phyloP scores from a whole-genome alignment of 2,888 invertebrate species.

The Chrysodeixis includens region DNA sequence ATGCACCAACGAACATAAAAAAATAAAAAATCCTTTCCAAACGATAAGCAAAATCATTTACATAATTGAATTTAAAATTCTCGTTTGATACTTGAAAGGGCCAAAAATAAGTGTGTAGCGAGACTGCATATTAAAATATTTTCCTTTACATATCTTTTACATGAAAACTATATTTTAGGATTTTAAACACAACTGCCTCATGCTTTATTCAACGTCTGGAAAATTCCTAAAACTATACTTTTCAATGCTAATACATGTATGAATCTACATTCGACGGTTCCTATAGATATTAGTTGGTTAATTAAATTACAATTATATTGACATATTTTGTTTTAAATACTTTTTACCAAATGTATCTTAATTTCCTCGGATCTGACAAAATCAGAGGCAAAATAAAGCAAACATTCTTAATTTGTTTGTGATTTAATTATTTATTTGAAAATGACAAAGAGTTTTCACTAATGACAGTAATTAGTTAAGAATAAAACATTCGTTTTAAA shows the following conservation, averaged over 20 bases:
- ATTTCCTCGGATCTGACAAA: too few relatives aligned
- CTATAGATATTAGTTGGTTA: too few relatives aligned
- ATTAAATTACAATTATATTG: too few relatives aligned
- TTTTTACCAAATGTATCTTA: too few relatives aligned
- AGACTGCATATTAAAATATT: conserved; percentile 14
- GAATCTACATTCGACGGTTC: conserved; percentile 9
- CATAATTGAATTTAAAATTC: neutral
- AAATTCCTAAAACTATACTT: conserved; percentile 13
- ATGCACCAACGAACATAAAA: neutral
- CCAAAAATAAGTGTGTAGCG: neutral
- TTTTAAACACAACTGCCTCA: conserved; percentile 34
- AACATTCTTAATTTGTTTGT: too few relatives aligned
- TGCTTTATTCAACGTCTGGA: conserved; percentile 15
- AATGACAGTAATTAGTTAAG: too few relatives aligned
- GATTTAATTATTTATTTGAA: too few relatives aligned
- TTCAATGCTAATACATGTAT: conserved; percentile 25
- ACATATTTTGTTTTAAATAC: too few relatives aligned
- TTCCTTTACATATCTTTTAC: conserved; percentile 15
- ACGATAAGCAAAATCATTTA: neutral
- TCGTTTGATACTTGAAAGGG: neutral
- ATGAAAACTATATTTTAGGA: conserved; percentile 28
- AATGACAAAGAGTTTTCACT: too few relatives aligned
- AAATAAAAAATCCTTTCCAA: neutral
- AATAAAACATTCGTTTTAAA: too few relatives aligned
- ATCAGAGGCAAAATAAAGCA: too few relatives aligned